Evolutionary conservation across 1,140 invertebrate species (phyloP).

Genomic region (Subanguina moxae): DNA sequence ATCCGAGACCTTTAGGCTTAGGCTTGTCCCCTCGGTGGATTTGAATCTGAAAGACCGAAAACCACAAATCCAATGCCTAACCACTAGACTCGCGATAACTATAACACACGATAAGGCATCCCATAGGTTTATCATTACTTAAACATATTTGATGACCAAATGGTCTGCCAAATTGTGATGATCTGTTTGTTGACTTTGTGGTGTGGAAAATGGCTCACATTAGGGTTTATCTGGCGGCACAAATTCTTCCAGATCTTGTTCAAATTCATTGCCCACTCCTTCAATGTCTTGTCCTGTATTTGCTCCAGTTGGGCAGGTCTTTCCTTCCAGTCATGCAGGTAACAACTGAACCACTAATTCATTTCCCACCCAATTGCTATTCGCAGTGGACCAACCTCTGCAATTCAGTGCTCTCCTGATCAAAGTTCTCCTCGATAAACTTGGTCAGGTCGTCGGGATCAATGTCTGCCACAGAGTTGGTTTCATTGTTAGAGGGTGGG

Average conservation of each 20-base stretch:
- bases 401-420: slow-evolving; percentile 34
- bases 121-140: too few species aligned
- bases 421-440: slow-evolving; percentile 41
- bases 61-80: too few species aligned
- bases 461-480: slow-evolving; percentile 26
- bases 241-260: slow-evolving; percentile 38
- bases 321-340: slow-evolving; percentile 33
- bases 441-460: slow-evolving; percentile 18
- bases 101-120: too few species aligned
- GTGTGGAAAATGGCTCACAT: not conserved
- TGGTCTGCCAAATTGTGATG: too few species aligned
- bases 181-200: too few species aligned
- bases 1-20: too few species aligned
- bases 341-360: slow-evolving; percentile 25
- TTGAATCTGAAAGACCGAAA: too few species aligned
- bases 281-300: slow-evolving; percentile 34
- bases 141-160: too few species aligned
- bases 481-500: slow-evolving; percentile 1
- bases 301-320: slow-evolving; percentile 22
- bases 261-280: slow-evolving; percentile 38
- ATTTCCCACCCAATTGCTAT: not conserved
- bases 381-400: slow-evolving; percentile 9
- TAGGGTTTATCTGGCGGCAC: slow-evolving; percentile 59
- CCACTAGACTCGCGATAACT: too few species aligned
- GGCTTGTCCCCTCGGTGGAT: too few species aligned